Evolutionary conservation across 2,888 invertebrate species (phyloP), one percentile per base, ranked within the genome.

Genomic region (Calliopum simillimum): DNA sequence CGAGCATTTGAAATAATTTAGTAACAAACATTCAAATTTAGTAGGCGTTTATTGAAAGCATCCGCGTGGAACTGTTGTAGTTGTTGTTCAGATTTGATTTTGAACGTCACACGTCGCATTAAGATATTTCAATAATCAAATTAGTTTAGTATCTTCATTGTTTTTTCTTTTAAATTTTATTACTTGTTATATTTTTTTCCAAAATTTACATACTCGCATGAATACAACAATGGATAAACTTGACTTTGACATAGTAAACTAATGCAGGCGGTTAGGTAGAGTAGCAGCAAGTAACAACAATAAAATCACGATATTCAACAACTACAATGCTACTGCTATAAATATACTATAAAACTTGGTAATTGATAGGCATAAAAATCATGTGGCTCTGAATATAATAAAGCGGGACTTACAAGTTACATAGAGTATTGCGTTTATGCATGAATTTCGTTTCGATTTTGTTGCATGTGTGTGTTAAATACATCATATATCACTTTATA

Each of bases 221-320:
- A 56, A 63, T 47, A 33, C 46, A 19, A 44, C 8, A 53, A 56
- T 49, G 59, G n/a, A 47, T 73, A 76, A 79, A 76, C 79, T 78
- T 80, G 79, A 76, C 79, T 76, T 77, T 79, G 78, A 74, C 76
- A 73, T 55, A 73, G 67, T 70, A 66, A 70, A 41, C 63, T 71
- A 12, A 49, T 23, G 63, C 33, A 33, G 33, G 33, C 33, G 33
- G 33, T 33, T 33, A 33, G 8, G n/a, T 8, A 8, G 8, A 33
- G 33, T 33, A 33, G 33, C 33, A 33, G 33, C 33, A 33, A n/a
- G n/a, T 21, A 16, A 25, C 33, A 23, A 25, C 8, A 56, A 56
- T 12, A 0, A 56, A 44, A 43, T 19, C 46, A 43, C 16, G 8
- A 59, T 41, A 16, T 33, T 33, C 25, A 51, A 41, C 51, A 64